These are phyloP conservation scores for Calephelis perditalis DNA, from an alignment of 2,888 invertebrate species.

Conservation along the genomic window DNA sequence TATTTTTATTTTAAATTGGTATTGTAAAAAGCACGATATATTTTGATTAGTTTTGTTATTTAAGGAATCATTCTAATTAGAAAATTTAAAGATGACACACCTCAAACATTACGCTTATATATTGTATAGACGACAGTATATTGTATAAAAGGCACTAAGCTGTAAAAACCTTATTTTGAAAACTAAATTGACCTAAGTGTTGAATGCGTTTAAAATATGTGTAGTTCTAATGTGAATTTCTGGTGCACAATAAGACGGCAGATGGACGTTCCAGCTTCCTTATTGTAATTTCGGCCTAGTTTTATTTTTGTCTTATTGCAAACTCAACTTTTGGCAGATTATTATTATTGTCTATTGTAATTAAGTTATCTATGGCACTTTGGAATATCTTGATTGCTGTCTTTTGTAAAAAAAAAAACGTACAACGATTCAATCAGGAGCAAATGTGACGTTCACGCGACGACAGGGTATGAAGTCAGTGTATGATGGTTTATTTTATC, in stretches of 20 bases:
- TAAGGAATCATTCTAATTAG: constrained; percentile 25
- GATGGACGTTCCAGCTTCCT: not conserved
- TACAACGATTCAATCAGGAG: constrained; percentile 3
- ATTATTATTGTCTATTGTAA: too few species aligned
- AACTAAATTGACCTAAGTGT: constrained; percentile 10
- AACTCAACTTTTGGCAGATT: too few species aligned
- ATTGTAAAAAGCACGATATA: constrained; percentile 3
- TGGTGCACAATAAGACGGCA: not conserved
- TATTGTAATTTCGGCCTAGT: not conserved
- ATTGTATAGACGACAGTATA: constrained; percentile 5
- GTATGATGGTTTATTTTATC: not conserved
- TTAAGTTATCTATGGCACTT: not conserved
- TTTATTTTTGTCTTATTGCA: too few species aligned
- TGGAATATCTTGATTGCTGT: not conserved
- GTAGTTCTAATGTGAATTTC: not conserved
- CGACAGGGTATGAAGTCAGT: not conserved
- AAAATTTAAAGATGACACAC: constrained; percentile 32
- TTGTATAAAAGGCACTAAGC: constrained; percentile 6
- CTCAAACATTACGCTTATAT: constrained; percentile 47
- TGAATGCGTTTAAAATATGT: constrained; percentile 4
- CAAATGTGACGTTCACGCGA: not conserved
- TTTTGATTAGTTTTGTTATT: constrained; percentile 6
- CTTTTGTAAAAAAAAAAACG: not conserved
- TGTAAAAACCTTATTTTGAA: constrained; percentile 8
- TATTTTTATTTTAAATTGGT: constrained; percentile 7